A percentile compares a stretch with the other conserved stretches of the same genome.
phyloP scores from a whole-genome alignment of 2,888 invertebrate genomes.

The Habrosyne pyritoides region DNA sequence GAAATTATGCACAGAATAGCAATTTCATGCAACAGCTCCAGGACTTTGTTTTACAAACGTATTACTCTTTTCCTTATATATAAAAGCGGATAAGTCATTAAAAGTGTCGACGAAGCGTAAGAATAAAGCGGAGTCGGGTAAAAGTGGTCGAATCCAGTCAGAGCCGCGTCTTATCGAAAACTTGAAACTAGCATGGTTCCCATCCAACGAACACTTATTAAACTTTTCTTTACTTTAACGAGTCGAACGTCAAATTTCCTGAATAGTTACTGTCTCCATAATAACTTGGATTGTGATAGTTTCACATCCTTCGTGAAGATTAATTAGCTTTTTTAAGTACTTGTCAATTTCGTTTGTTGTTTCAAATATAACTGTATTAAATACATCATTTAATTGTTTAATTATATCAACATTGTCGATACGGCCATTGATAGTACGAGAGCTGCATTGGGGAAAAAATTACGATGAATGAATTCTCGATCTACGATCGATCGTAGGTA shows the following conservation, averaged over 20 bases:
- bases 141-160: constrained; percentile 69
- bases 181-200: constrained; percentile 69
- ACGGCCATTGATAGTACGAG: too few species aligned
- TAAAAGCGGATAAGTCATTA: constrained; percentile 78
- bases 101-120: constrained; percentile 75
- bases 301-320: constrained; percentile 4
- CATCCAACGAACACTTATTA: constrained; percentile 66
- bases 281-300: constrained; percentile 24
- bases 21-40: constrained; percentile 14
- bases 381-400: too few species aligned
- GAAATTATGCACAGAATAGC: constrained; percentile 1
- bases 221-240: constrained; percentile 66
- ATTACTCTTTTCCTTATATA: constrained; percentile 52
- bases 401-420: too few species aligned
- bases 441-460: too few species aligned
- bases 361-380: too few species aligned
- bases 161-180: constrained; percentile 66
- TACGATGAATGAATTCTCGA: too few species aligned
- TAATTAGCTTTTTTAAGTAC: not conserved
- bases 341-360: too few species aligned
- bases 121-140: constrained; percentile 60
- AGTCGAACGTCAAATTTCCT: constrained; percentile 59
- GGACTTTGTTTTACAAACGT: constrained; percentile 49
- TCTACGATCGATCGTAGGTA: too few species aligned
- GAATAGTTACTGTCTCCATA: constrained; percentile 51